phyloP scores from a whole-genome alignment of 1,140 invertebrate species.

The Chrysomallon squamiferum region DNA sequence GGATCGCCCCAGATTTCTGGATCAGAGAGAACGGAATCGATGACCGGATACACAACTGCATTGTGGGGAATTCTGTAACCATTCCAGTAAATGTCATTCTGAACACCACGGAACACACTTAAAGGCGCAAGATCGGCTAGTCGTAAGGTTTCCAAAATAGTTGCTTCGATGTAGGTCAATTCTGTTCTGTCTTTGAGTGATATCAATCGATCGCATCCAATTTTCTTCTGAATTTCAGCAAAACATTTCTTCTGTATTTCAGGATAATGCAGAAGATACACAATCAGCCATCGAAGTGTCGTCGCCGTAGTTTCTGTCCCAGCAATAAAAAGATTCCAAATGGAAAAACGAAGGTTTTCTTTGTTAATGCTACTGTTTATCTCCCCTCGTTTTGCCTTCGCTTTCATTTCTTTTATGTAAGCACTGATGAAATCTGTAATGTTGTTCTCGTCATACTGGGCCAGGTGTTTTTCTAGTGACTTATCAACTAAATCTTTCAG shows the following conservation, averaged over 20 bases:
- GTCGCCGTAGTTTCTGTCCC: slow-evolving; percentile 34
- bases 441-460: slow-evolving; percentile 6
- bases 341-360: too few relatives aligned
- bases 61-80: slow-evolving; percentile 51
- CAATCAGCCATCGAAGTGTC: slow-evolving; percentile 72
- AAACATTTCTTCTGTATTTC: slow-evolving; percentile 79
- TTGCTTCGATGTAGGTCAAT: slow-evolving; percentile 28
- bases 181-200: slow-evolving; percentile 12
- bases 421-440: slow-evolving; percentile 21
- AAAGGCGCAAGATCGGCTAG: slow-evolving; percentile 48
- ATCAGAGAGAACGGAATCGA: slow-evolving; percentile 47
- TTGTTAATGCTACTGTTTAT: too few relatives aligned
- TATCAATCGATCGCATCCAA: slow-evolving; percentile 20
- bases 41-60: slow-evolving; percentile 47
- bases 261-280: slow-evolving; percentile 79
- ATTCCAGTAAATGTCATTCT: slow-evolving; percentile 39
- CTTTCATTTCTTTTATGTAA: slow-evolving; percentile 22
- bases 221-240: slow-evolving; percentile 76
- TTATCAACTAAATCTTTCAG: not conserved
- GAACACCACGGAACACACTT: slow-evolving; percentile 52
- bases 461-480: not conserved
- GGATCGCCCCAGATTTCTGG: slow-evolving; percentile 71
- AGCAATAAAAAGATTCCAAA: slow-evolving; percentile 31
- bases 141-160: slow-evolving; percentile 29
- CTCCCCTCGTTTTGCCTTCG: too few relatives aligned